Percentiles rank a stretch among this genome's conserved stretches.
Evolutionary conservation across 2,113 vertebrate genomes (phyloP).

Genomic region (Egretta garzetta): DNA sequence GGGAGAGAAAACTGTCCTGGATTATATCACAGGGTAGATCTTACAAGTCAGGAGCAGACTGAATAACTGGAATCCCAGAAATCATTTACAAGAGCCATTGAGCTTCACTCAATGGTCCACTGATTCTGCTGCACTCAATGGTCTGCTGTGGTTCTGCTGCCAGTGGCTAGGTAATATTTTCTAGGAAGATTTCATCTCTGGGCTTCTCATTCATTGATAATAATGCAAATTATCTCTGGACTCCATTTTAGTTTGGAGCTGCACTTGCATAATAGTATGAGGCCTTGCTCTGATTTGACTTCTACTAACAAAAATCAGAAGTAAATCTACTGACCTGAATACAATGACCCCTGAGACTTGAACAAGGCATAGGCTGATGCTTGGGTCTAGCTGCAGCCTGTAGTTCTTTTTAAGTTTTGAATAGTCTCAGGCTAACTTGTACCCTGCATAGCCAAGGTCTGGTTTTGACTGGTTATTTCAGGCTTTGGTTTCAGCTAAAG

Average conservation of each 20-base stretch:
- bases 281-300: neutral
- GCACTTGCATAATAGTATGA: neutral
- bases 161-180: neutral
- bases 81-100: neutral
- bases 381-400: neutral
- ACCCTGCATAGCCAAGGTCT: neutral
- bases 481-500: constrained; percentile 11
- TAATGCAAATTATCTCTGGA: constrained; percentile 11
- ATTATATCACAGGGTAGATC: neutral
- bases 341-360: neutral
- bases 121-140: neutral
- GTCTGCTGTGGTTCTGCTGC: neutral
- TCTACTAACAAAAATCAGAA: neutral
- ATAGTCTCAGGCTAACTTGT: neutral
- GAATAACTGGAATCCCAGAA: neutral
- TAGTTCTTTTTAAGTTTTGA: neutral
- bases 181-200: neutral
- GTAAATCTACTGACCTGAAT: neutral
- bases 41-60: neutral
- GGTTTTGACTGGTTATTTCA: neutral
- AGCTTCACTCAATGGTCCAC: neutral
- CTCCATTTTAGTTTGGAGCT: neutral
- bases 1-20: neutral
- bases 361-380: neutral
- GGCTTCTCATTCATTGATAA: neutral